These are phyloP conservation scores for Geopemphigus sp. DNA, from an alignment of 1,140 invertebrate genomes.

Conservation along the genomic window DNA sequence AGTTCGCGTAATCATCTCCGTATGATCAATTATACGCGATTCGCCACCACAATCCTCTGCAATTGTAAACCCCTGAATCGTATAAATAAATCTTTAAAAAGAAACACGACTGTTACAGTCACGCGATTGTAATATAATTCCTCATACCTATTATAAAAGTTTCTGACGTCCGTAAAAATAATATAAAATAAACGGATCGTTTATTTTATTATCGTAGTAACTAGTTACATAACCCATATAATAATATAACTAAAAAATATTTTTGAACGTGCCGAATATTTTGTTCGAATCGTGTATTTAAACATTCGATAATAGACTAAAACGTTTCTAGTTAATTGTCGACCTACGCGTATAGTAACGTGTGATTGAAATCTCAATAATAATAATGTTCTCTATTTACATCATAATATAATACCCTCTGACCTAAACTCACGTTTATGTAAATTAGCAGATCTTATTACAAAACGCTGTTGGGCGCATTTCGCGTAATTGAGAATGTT, in stretches of 20 bases:
- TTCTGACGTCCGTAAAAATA: conserved; percentile 20
- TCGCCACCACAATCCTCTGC: too few species aligned
- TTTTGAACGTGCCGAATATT: conserved; percentile 1
- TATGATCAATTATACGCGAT: too few species aligned
- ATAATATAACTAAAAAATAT: background rate
- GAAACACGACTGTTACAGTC: conserved; percentile 1
- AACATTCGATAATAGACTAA: background rate
- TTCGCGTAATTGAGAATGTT: too few species aligned
- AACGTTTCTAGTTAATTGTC: too few species aligned
- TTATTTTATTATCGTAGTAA: conserved; percentile 47
- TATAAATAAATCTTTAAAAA: conserved; percentile 7
- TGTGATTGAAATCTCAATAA: too few species aligned
- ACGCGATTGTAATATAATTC: conserved; percentile 45
- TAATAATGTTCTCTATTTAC: too few species aligned
- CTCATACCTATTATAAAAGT: background rate
- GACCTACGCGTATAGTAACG: too few species aligned
- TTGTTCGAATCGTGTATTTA: background rate
- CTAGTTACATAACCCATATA: conserved; percentile 19
- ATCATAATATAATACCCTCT: too few species aligned
- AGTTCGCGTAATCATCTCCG: too few species aligned
- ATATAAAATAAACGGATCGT: conserved; percentile 36
- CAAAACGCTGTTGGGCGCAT: too few species aligned
- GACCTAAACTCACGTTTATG: too few species aligned
- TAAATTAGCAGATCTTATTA: too few species aligned
- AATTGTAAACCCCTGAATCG: conserved; percentile 23